Conservation (phyloP, 2,113 vertebrate species). For the Chaetorhynchus papuensis region DNA sequence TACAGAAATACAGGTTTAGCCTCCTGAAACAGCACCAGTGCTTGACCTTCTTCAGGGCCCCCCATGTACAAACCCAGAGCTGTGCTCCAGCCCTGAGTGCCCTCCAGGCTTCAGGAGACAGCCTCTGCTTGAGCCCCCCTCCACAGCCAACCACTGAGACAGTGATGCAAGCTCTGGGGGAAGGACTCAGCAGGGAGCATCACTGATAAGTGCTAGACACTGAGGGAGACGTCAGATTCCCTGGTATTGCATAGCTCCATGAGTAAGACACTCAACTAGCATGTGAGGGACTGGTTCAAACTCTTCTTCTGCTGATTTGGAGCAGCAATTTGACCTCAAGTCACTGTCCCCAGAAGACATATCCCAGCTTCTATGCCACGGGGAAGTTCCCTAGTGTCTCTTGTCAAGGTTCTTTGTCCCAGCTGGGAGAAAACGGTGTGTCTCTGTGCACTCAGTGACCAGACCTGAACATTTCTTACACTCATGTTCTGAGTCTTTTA, state of each 20-base stretch:
- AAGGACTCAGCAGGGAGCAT: not conserved
- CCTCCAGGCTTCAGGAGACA: not conserved
- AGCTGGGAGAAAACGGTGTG: not conserved
- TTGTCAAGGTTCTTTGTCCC: not conserved
- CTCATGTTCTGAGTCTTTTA: fast-evolving
- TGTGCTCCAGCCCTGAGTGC: fast-evolving
- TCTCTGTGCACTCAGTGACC: not conserved
- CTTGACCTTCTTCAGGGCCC: not conserved
- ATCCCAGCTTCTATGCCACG: not conserved
- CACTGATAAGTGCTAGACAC: not conserved
- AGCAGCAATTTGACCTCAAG: not conserved
- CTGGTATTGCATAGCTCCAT: not conserved
- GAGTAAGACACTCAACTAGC: not conserved
- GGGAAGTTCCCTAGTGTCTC: not conserved
- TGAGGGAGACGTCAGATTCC: not conserved
- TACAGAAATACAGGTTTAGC: not conserved
- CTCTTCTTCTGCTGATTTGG: not conserved
- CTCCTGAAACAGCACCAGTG: not conserved
- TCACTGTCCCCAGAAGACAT: not conserved
- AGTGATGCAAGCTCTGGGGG: not conserved
- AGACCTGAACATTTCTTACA: not conserved
- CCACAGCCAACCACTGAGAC: fast-evolving
- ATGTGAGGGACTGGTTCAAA: not conserved
- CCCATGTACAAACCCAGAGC: fast-evolving
- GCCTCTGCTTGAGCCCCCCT: not conserved